Evolutionary conservation across 2,797 vertebrate species (phyloP).

Genomic region (Cossypha dichroa): DNA sequence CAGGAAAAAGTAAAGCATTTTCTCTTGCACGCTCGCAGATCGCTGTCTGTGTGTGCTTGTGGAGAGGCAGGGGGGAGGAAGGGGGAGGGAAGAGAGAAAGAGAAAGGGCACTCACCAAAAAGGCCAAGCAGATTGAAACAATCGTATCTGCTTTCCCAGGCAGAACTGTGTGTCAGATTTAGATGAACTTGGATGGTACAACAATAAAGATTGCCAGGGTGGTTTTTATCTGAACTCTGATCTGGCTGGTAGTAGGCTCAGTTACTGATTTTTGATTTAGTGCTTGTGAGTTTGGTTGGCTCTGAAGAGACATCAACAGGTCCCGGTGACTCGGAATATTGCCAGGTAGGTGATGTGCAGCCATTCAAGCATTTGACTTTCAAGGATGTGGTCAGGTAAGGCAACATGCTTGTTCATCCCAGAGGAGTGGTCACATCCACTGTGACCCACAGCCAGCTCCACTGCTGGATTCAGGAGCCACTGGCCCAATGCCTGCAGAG

Average conservation of each 20-base stretch:
- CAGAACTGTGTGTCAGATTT: neutral
- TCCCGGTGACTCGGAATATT: fast-evolving
- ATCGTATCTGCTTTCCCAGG: neutral
- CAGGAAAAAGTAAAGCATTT: conserved; percentile 64
- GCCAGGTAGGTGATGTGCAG: neutral
- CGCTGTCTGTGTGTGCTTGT: neutral
- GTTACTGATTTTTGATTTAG: neutral
- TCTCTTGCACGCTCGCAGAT: neutral
- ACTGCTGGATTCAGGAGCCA: neutral
- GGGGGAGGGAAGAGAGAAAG: neutral
- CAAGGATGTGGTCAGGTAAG: neutral
- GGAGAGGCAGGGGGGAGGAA: neutral
- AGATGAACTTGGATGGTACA: neutral
- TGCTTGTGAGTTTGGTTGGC: neutral
- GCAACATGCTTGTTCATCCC: neutral
- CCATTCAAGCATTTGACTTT: neutral
- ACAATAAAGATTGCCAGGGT: neutral
- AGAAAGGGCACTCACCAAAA: neutral
- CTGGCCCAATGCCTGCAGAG: neutral
- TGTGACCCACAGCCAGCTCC: neutral
- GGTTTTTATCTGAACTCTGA: neutral
- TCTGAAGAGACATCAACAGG: neutral
- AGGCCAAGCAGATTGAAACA: neutral
- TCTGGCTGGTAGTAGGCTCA: neutral
- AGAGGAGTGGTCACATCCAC: neutral